Conservation (phyloP, 2,797 vertebrate species). For the Intellagama lesueurii region DNA sequence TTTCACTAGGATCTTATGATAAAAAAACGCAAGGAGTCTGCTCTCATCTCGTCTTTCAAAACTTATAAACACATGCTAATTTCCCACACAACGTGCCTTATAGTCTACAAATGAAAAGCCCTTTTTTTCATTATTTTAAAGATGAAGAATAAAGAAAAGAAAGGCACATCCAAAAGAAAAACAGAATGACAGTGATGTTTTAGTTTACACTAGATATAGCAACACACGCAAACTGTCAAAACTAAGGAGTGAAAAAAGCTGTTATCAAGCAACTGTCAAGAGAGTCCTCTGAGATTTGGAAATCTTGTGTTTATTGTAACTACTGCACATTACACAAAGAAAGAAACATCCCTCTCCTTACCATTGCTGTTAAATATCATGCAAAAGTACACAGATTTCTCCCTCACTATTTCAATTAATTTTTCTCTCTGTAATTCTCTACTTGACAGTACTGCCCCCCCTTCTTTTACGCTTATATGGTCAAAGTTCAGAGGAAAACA, state of each 20-base stretch:
- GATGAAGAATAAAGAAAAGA: slow-evolving; percentile 73
- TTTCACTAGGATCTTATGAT: slow-evolving; percentile 58
- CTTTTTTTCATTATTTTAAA: slow-evolving; percentile 83
- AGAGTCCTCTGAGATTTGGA: slow-evolving; percentile 86
- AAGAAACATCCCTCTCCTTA: slow-evolving; percentile 83
- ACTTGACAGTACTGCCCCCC: slow-evolving; percentile 73
- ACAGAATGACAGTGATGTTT: slow-evolving; percentile 87
- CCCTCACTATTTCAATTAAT: slow-evolving; percentile 77
- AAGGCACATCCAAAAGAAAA: slow-evolving; percentile 82
- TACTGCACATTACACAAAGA: slow-evolving; percentile 93
- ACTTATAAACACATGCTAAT: slow-evolving; percentile 80
- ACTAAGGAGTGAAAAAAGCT: slow-evolving; percentile 86
- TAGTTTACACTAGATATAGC: slow-evolving; percentile 86
- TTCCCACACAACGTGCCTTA: slow-evolving; percentile 76
- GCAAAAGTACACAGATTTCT: slow-evolving; percentile 77
- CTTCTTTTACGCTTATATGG: slow-evolving; percentile 71
- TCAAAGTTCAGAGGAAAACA: slow-evolving; percentile 79
- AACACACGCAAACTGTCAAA: slow-evolving; percentile 89
- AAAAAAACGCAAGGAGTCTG: slow-evolving; percentile 63
- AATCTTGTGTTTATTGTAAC: slow-evolving; percentile 88
- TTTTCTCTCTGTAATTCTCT: slow-evolving; percentile 71
- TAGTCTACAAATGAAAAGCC: slow-evolving; percentile 80
- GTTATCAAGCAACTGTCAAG: slow-evolving; percentile 88
- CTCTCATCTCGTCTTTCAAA: slow-evolving; percentile 76
- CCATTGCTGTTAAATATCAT: slow-evolving; percentile 82